phyloP scores from a whole-genome alignment of 2,888 invertebrate genomes.

The Uropetala carovei region DNA sequence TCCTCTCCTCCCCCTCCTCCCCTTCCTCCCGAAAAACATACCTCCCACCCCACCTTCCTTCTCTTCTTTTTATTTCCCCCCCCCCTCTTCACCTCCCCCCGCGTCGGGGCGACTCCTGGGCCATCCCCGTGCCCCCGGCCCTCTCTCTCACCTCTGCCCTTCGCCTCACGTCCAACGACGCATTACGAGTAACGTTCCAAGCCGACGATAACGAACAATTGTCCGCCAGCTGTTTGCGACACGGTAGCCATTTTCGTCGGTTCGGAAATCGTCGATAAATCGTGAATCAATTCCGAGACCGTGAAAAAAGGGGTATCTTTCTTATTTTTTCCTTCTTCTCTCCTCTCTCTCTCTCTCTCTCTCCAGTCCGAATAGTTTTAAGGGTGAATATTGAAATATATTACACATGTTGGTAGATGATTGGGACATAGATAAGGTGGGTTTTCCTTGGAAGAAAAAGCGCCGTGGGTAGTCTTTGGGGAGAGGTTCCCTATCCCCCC shows the following conservation, averaged over 20 bases:
- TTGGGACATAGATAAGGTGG: conserved; percentile 56
- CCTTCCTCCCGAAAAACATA: neutral
- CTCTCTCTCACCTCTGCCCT: neutral
- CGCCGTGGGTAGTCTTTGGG: conserved; percentile 43
- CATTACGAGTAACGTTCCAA: neutral
- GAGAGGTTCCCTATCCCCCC: neutral
- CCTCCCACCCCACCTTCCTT: no score
- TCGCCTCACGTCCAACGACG: neutral
- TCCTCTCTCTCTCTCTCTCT: neutral
- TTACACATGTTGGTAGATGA: conserved; percentile 55
- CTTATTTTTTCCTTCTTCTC: conserved; percentile 14
- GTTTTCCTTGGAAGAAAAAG: conserved; percentile 33
- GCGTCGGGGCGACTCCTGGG: no score
- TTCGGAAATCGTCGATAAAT: conserved; percentile 47
- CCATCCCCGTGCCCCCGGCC: neutral
- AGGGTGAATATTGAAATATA: conserved; percentile 62
- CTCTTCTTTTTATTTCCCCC: neutral
- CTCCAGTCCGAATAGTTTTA: conserved; percentile 10
- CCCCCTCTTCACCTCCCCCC: neutral
- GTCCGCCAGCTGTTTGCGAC: conserved; percentile 33
- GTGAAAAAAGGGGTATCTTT: neutral
- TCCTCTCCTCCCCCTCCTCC: neutral
- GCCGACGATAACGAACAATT: conserved; percentile 28
- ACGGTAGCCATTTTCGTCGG: conserved; percentile 12
- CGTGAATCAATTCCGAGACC: conserved; percentile 21